Evolutionary conservation across 1,140 invertebrate genomes (phyloP), one percentile per base, ranked within the genome.

Genomic region (Conus ventricosus): DNA sequence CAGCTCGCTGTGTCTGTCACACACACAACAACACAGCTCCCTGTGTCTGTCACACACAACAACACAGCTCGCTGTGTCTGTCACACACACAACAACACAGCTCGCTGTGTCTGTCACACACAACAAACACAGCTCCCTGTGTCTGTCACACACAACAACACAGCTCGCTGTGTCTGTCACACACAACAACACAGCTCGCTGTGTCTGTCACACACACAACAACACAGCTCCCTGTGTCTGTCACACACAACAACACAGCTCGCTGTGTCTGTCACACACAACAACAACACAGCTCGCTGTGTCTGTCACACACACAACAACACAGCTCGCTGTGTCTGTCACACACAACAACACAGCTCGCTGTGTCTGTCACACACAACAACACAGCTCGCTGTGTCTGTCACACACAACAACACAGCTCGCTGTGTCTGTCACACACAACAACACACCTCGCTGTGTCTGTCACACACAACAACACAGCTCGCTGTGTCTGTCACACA

Each of bases 321-420:
- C 39, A 39, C 39, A 39, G 39, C 39, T 39, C 39, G 39, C 39
- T 39, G 39, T 39, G 39, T 39, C 39, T 39, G n/a, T 78, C 11
- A n/a, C 23, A n/a, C 39, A 39, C 0, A 0, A 39, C 39, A 39
- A 39, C 39, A 39, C 39, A 39, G 39, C 39, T 39, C 0, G 39
- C 39, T 39, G 39, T 39, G 39, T 39, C 39, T 39, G 71, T 88
- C 76, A 88, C 78, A 78, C 63, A 63, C 53, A 51, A 80, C n/a
- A 27, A n/a, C n/a, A n/a, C 23, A 96, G 92, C 89, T 96, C 96
- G 93, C 96, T 96, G 8, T 95, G 92, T 82, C 96, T 96, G 92
- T 76, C 94, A 90, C 84, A 80, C 23, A 84, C 39, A 39, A 39
- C 39, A 39, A 39, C 39, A 39, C 39, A 39, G 39, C 39, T 39